Evolutionary conservation across 2,797 vertebrate species (phyloP).

Genomic region (Gymnoscopelus microlampas): DNA sequence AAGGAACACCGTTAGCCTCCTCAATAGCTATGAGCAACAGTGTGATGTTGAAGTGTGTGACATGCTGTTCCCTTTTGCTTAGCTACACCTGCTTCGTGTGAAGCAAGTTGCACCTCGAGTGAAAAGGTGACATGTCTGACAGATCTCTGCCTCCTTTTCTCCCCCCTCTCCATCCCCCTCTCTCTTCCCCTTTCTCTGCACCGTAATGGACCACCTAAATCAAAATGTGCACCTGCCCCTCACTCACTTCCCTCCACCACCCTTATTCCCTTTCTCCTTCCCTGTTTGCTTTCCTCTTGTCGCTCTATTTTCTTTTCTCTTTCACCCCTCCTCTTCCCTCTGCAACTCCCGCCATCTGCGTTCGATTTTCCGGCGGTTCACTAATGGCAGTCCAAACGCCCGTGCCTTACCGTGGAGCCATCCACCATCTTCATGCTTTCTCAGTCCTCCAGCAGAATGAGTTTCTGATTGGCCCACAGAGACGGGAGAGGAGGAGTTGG

Average conservation of each 20-base stretch:
- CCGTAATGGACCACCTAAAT: slow-evolving; percentile 63
- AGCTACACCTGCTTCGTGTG: slow-evolving; percentile 48
- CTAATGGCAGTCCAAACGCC: slow-evolving; percentile 90
- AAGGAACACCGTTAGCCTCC: slow-evolving; percentile 35
- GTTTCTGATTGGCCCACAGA: slow-evolving; percentile 89
- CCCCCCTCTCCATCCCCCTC: slow-evolving; percentile 52
- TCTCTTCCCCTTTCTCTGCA: slow-evolving; percentile 56
- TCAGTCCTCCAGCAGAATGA: slow-evolving; percentile 99
- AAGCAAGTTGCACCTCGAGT: slow-evolving; percentile 52
- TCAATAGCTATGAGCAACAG: slow-evolving; percentile 44
- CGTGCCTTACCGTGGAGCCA: slow-evolving; percentile 98
- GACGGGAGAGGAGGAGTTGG: slow-evolving; percentile 74
- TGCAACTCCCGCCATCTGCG: slow-evolving; percentile 74
- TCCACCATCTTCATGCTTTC: slow-evolving; percentile 99
- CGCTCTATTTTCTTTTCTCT: slow-evolving; percentile 18
- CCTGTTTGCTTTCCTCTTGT: slow-evolving; percentile 6
- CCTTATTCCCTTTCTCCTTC: not conserved
- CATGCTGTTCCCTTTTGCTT: slow-evolving; percentile 57
- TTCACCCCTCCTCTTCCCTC: slow-evolving; percentile 28
- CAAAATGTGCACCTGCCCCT: slow-evolving; percentile 46
- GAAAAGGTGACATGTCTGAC: slow-evolving; percentile 69
- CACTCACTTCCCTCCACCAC: not conserved
- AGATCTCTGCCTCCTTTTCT: slow-evolving; percentile 73
- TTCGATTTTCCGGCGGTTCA: slow-evolving; percentile 36
- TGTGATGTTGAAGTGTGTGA: slow-evolving; percentile 38